phyloP scores from a whole-genome alignment of 1,140 invertebrate genomes.

The Aphis craccivora region DNA sequence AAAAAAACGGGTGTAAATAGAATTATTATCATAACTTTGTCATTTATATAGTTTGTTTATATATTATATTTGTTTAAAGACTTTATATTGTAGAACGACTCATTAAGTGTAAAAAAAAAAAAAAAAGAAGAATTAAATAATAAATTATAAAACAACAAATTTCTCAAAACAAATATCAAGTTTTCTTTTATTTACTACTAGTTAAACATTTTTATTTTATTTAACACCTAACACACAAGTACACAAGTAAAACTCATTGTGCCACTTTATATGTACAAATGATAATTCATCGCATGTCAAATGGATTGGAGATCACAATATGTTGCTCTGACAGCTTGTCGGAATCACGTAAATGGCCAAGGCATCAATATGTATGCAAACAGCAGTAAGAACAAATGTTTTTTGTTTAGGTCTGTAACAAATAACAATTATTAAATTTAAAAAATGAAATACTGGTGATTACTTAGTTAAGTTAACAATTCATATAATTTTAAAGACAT shows the following conservation, averaged over 20 bases:
- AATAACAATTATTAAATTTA: neutral
- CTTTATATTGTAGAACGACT: constrained; percentile 56
- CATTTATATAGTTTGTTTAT: constrained; percentile 58
- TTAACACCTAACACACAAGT: neutral
- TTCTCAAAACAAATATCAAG: constrained; percentile 45
- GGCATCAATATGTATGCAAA: neutral
- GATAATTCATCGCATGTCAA: neutral
- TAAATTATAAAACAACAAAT: constrained; percentile 35
- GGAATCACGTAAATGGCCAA: constrained; percentile 47
- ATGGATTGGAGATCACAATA: neutral
- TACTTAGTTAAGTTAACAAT: neutral
- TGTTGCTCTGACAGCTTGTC: neutral
- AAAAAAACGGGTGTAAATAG: constrained; percentile 43
- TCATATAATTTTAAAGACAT: neutral
- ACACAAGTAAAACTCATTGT: neutral
- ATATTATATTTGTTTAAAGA: constrained; percentile 58
- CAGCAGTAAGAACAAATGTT: constrained; percentile 15
- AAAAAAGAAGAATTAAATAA: constrained; percentile 28
- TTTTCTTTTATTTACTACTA: constrained; percentile 29
- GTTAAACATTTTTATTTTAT: neutral
- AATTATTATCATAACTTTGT: constrained; percentile 56
- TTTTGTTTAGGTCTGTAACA: constrained; percentile 19
- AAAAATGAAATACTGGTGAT: neutral
- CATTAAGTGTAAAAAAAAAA: constrained; percentile 45
- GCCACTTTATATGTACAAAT: constrained; percentile 37